A percentile compares a stretch with the other conserved stretches of the same genome.
Conservation (phyloP, 1,140 invertebrate genomes). For the Cataglyphis hispanica region DNA sequence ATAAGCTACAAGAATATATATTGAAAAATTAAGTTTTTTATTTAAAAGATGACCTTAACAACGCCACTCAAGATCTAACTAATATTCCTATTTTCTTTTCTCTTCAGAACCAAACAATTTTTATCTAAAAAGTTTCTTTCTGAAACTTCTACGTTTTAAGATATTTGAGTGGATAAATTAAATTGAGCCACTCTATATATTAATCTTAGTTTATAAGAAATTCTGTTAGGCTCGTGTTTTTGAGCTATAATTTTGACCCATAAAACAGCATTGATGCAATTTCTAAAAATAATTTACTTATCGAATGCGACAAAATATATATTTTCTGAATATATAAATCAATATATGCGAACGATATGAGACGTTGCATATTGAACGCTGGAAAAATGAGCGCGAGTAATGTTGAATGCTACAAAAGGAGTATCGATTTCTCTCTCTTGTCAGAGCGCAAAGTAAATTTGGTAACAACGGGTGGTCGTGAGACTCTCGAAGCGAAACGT, state of each 20-base stretch:
- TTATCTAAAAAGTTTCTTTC: no score
- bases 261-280: background rate
- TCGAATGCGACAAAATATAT: background rate
- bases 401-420: background rate
- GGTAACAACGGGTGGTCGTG: background rate
- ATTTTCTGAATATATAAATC: background rate
- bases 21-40: no score
- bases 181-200: no score
- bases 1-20: no score
- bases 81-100: no score
- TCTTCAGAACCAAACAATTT: no score
- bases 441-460: constrained; percentile 12
- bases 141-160: no score
- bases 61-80: no score
- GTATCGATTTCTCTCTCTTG: constrained; percentile 6
- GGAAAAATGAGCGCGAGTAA: constrained; percentile 5
- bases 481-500: constrained; percentile 5
- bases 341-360: background rate
- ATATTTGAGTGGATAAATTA: no score
- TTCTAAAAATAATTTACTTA: background rate
- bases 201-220: background rate
- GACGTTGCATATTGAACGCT: background rate
- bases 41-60: no score
- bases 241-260: background rate
- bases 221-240: background rate